Evolutionary conservation across 1,140 invertebrate species (phyloP).

Genomic region (Macrosteles quadrilineatus): DNA sequence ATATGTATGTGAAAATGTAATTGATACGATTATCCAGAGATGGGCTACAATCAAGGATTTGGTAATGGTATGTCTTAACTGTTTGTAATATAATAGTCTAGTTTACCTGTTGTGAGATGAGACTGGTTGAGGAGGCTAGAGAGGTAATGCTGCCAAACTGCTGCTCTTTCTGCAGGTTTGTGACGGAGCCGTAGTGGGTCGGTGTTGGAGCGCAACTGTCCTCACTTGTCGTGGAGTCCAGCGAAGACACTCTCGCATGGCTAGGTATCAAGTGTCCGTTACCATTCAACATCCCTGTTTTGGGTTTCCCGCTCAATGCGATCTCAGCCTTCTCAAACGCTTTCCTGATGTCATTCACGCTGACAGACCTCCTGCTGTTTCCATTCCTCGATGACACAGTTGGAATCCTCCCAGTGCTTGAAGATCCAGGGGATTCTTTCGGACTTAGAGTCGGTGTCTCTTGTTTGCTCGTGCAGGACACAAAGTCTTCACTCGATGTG

Average conservation of each 20-base stretch:
- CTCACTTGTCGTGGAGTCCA: slow-evolving; percentile 55
- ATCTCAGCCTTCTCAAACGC: slow-evolving; percentile 59
- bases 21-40: too few species aligned
- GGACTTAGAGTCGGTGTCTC: slow-evolving; percentile 9
- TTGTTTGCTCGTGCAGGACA: slow-evolving; percentile 7
- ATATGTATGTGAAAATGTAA: too few species aligned
- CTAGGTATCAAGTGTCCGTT: slow-evolving; percentile 6
- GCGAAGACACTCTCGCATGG: slow-evolving; percentile 53
- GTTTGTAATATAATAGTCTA: too few species aligned
- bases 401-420: slow-evolving; percentile 34
- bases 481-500: background rate
- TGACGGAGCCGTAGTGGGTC: slow-evolving; percentile 51
- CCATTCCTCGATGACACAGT: slow-evolving; percentile 37
- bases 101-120: slow-evolving; percentile 62
- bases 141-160: slow-evolving; percentile 65
- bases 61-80: too few species aligned
- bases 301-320: slow-evolving; percentile 4
- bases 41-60: too few species aligned
- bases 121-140: slow-evolving; percentile 61
- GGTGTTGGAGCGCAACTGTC: slow-evolving; percentile 48
- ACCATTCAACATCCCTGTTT: slow-evolving; percentile 7
- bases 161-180: slow-evolving; percentile 53
- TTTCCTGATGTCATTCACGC: slow-evolving; percentile 62
- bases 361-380: slow-evolving; percentile 46
- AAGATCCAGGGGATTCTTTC: slow-evolving; percentile 8